Evolutionary conservation across 1,140 invertebrate species (phyloP).

Genomic region (Trichonephila clavata): DNA sequence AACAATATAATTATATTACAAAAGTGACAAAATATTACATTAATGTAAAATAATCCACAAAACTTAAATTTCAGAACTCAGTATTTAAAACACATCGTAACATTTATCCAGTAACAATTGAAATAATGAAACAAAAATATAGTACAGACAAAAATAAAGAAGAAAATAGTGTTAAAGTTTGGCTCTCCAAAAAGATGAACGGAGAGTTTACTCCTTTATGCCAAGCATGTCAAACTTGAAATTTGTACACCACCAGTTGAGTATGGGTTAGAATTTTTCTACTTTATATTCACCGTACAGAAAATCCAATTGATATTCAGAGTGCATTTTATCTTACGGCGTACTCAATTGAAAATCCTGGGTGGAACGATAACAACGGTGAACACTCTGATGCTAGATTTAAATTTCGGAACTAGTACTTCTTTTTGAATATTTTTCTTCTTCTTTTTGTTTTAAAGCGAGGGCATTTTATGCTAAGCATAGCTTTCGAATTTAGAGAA

Average conservation of each 20-base stretch:
- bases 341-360: constrained; percentile 6
- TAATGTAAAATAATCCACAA: too few species aligned
- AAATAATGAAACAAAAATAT: not conserved
- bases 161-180: not conserved
- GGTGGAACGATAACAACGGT: not conserved
- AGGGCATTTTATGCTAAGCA: not conserved
- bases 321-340: not conserved
- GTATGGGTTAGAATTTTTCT: not conserved
- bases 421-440: not conserved
- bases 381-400: not conserved
- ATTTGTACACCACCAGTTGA: not conserved
- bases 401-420: not conserved
- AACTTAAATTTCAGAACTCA: too few species aligned
- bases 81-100: too few species aligned
- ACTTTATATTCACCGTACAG: not conserved
- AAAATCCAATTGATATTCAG: constrained; percentile 31
- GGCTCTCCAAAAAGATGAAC: not conserved
- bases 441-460: not conserved
- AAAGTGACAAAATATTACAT: too few species aligned
- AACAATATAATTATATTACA: too few species aligned
- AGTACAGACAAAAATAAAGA: not conserved
- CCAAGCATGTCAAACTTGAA: not conserved
- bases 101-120: too few species aligned
- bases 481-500: not conserved
- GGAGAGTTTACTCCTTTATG: not conserved